Evolutionary conservation across 2,797 vertebrate species (phyloP), one percentile per base, ranked within the genome.

Genomic region (Cirrhinus mrigala): DNA sequence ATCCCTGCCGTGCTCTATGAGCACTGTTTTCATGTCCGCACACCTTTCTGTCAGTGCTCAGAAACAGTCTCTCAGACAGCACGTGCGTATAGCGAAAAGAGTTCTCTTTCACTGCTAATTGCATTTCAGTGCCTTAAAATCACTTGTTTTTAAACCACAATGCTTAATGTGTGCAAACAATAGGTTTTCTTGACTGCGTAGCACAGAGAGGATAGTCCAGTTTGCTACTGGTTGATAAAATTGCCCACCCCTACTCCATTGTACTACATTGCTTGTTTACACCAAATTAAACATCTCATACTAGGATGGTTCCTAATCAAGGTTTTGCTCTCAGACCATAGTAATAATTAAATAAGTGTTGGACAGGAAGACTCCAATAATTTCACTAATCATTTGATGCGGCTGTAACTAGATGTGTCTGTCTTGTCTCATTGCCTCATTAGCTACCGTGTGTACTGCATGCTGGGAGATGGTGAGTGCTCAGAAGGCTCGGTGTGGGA

Each of bases 401-500:
- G 56, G 6, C 2, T 62, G 7, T n/a, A 50, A n/a, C 3, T 77
- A n/a, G n/a, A 77, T 20, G 12, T 37, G 12, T 62, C 20, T 46
- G 16, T 82, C 11, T 50, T 48, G n/a, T 74, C 50, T 22, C 18
- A 12, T 29, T 84, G 14, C 77, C 3, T 79, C 46, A 40, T 18
- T 81, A 98, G 97, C 86, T 98, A 98, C 85, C 96, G 96, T 22
- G 96, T 97, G 1, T 98, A 95, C 90, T 98, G 97, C 92, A 90
- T 98, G 89, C 1, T 98, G 90, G 96, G 96, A 29, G 95, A 97
- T 70, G 94, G 96, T 0, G 97, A 98, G 89, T 95, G 94, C 75
- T 96, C 96, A 0, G 97, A 97, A 90, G 97, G 97, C 14, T 95
- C 96, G 0, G 96, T 98, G 75, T 98, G 97, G 97, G 97, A 98